Evolutionary conservation across 2,888 invertebrate species (phyloP), one percentile per base, ranked within the genome.

Genomic region (Caenorhabditis sp.): DNA sequence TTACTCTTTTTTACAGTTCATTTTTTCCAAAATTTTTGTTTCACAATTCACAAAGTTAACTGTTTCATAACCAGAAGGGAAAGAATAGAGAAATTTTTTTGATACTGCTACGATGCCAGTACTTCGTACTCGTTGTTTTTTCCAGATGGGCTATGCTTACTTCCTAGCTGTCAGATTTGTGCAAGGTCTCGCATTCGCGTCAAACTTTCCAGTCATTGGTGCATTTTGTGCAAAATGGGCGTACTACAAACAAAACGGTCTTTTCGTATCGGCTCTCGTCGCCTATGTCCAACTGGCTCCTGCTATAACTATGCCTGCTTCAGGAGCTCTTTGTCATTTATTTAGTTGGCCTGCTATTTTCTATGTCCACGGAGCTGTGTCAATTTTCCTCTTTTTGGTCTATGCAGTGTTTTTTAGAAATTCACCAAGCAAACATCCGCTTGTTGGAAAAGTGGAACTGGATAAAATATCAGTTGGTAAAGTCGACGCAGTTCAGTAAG

Each of bases 161-260:
- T 76, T 84, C 36, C 71, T 87, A 50, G 80, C 76, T 0, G 77
- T 77, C 21, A 81, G 87, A 21, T 75, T 83, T 58, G 73, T 85
- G 21, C 87, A 87, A 67, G 86, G 85, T 14, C 65, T 87, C 60
- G 83, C 86, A 4, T 87, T 87, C 66, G 83, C 87, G 36, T 82
- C 83, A 58, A 87, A 84, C 73, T 87, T 87, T 70, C 85, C 87
- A 8, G 87, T 85, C 20, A 87, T 87, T 58, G 87, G 87, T 14
- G 80, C 85, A 0, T 87, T 87, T 73, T 83, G 84, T 27, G 80
- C 82, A 54, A 87, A 85, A 73, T 87, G 86, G 85, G 80, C 85
- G 2, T 87, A 87, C 63, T 87, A 80, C 73, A 87, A 87, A 61
- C 87, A 87, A 67, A 86, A 84, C 59, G 87, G 87, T 8, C 78